Evolutionary conservation across 2,888 invertebrate genomes (phyloP).

Genomic region (Xylota sylvarum): DNA sequence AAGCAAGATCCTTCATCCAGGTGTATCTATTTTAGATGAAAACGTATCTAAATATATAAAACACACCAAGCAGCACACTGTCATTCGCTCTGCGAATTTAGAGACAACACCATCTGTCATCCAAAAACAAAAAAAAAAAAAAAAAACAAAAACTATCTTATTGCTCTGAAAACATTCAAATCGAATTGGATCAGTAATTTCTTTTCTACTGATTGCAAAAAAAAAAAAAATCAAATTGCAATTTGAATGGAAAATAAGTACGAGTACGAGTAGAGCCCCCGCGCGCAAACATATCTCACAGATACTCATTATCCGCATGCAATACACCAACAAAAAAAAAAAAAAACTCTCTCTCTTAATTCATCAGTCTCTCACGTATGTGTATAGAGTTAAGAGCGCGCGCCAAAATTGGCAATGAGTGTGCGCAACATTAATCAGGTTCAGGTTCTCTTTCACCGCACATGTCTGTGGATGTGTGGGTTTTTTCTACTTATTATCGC

Average conservation of each 20-base stretch:
- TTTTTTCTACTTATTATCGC: conserved; percentile 26
- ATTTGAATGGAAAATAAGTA: conserved; percentile 20
- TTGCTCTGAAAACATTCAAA: neutral
- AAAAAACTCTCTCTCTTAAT: neutral
- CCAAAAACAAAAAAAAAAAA: no score
- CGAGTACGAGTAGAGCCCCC: neutral
- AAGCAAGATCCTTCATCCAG: no score
- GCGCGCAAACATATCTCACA: conserved; percentile 46
- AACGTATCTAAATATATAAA: no score
- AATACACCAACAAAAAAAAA: neutral
- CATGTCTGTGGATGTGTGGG: neutral
- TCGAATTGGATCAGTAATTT: conserved; percentile 17
- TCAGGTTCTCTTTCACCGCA: neutral
- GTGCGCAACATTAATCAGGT: conserved; percentile 36
- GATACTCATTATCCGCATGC: conserved; percentile 26
- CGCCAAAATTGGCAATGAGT: conserved; percentile 21
- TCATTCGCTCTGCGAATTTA: no score
- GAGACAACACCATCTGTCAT: neutral
- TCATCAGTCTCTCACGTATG: neutral
- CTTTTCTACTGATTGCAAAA: conserved; percentile 4
- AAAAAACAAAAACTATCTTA: no score
- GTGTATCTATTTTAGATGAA: no score
- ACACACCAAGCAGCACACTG: no score
- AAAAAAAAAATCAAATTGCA: conserved; percentile 29
- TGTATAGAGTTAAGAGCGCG: neutral